These are phyloP conservation scores for Heliconius aoede DNA, from an alignment of 2,888 invertebrate genomes.

Conservation along the genomic window DNA sequence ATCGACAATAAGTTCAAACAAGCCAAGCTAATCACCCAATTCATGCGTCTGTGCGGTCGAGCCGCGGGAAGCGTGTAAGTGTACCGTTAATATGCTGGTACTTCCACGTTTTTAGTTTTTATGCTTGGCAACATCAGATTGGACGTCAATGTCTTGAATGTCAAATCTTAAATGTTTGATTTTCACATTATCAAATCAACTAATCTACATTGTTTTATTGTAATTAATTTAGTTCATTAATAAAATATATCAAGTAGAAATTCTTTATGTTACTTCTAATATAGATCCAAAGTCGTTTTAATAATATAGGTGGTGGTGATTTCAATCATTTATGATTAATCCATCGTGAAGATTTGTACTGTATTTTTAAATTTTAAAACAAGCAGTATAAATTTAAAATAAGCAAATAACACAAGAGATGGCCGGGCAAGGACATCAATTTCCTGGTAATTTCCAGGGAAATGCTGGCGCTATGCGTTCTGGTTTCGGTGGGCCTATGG, in stretches of 20 bases:
- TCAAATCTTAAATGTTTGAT: neutral
- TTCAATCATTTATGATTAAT: neutral
- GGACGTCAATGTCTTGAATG: neutral
- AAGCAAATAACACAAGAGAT: conserved; percentile 61
- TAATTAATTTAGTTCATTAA: no score
- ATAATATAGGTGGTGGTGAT: neutral
- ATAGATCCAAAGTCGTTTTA: neutral
- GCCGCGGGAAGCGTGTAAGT: no score
- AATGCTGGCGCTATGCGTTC: conserved; percentile 85
- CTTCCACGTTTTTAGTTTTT: neutral
- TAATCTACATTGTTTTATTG: neutral
- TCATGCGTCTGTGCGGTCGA: no score
- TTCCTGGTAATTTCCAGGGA: conserved; percentile 87
- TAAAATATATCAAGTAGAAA: neutral
- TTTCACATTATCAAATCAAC: neutral
- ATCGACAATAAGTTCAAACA: no score
- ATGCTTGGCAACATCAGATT: neutral
- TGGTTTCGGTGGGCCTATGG: conserved; percentile 85
- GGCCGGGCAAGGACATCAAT: conserved; percentile 90
- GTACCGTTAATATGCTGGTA: no score
- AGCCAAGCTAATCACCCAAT: no score
- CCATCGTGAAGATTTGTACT: neutral
- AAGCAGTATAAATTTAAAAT: no score
- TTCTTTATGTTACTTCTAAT: neutral
- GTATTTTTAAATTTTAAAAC: neutral